These are phyloP conservation scores for Geotrypetes seraphini DNA, from an alignment of 2,797 vertebrate genomes.

Conservation along the genomic window DNA sequence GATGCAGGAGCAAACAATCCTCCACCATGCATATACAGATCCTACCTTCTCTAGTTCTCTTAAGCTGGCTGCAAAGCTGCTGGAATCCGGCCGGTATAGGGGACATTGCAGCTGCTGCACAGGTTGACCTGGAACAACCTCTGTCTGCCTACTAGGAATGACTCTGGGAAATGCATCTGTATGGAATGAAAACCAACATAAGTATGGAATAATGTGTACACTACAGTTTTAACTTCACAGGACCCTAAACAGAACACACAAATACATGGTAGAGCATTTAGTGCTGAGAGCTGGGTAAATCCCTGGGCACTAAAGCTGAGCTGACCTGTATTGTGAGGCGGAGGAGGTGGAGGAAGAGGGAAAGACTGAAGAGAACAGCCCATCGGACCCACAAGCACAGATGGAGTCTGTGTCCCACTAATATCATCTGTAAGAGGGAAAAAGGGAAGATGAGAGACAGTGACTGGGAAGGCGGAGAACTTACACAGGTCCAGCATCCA, in stretches of 20 bases:
- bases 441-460: conserved; percentile 26
- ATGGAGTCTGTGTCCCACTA: conserved; percentile 82
- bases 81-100: conserved; percentile 73
- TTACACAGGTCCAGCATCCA: conserved; percentile 3
- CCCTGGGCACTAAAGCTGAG: too few relatives aligned
- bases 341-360: conserved; percentile 82
- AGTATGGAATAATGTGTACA: too few relatives aligned
- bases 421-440: conserved; percentile 84
- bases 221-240: too few relatives aligned
- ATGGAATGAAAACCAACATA: conserved; percentile 8
- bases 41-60: conserved; percentile 86
- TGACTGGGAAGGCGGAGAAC: too few relatives aligned
- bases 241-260: too few relatives aligned
- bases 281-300: too few relatives aligned
- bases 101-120: conserved; percentile 65
- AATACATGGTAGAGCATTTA: too few relatives aligned
- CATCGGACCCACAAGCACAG: conserved; percentile 85
- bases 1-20: not conserved
- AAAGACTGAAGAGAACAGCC: conserved; percentile 92
- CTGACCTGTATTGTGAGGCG: conserved; percentile 85
- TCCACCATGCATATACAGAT: rapidly evolving
- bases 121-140: conserved; percentile 39
- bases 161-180: conserved; percentile 52
- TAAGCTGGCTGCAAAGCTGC: conserved; percentile 88
- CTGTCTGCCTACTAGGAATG: conserved; percentile 35